A percentile compares a stretch with the other conserved stretches of the same genome.
Conservation (phyloP, 2,888 invertebrate species). For the Digitonthophagus gazella region DNA sequence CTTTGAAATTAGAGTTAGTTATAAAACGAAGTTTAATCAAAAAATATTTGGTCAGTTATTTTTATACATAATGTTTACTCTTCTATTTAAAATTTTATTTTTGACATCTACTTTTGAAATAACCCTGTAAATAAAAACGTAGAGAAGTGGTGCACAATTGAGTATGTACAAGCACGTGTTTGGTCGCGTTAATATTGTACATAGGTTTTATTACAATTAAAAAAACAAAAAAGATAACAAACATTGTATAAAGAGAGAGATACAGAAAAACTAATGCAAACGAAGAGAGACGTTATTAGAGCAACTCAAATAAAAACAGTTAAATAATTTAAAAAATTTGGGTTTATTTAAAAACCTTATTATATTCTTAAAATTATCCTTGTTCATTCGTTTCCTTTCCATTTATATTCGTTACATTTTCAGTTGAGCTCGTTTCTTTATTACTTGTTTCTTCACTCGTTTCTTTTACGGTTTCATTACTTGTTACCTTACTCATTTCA, state of each 20-base stretch:
- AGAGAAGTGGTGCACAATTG: conserved; percentile 21
- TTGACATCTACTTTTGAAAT: too few species aligned
- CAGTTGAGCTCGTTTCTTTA: neutral
- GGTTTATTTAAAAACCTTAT: conserved; percentile 18
- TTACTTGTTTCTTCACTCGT: neutral
- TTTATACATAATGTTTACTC: too few species aligned
- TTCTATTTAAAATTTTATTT: too few species aligned
- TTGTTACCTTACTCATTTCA: neutral
- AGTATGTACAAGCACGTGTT: conserved; percentile 20
- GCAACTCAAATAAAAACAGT: neutral
- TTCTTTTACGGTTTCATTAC: neutral
- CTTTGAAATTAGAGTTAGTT: too few species aligned
- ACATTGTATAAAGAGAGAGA: neutral
- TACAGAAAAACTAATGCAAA: neutral
- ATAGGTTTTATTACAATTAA: neutral
- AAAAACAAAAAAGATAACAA: neutral
- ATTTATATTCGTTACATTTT: neutral
- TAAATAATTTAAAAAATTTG: too few species aligned
- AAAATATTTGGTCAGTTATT: too few species aligned
- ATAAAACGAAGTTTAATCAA: too few species aligned
- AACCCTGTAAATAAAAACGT: conserved; percentile 19
- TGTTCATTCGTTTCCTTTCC: too few species aligned
- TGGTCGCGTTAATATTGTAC: conserved; percentile 14
- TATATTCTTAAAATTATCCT: conserved; percentile 23
- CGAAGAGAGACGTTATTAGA: neutral